Conservation (phyloP, 2,888 invertebrate species). For the Osedax fenrisi region DNA sequence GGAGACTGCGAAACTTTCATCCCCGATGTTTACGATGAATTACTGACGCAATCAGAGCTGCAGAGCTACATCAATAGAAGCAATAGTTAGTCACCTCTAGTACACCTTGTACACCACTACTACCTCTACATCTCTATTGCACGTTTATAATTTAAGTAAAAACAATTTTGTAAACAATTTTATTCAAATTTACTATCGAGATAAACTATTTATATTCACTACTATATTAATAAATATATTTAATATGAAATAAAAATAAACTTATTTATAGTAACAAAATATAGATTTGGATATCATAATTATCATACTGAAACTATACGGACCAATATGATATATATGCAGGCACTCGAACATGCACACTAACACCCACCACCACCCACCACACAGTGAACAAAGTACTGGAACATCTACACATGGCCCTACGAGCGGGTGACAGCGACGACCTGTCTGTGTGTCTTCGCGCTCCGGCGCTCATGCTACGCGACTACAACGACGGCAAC, state of each 20-base stretch:
- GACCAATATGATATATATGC: no score
- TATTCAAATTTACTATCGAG: no score
- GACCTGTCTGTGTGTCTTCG: slow-evolving; percentile 39
- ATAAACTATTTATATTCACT: no score
- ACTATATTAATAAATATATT: no score
- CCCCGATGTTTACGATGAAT: slow-evolving; percentile 62
- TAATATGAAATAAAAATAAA: no score
- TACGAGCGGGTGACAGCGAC: slow-evolving; percentile 38
- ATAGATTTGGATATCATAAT: no score
- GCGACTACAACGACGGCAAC: slow-evolving; percentile 42
- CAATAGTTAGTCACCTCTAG: slow-evolving; percentile 55
- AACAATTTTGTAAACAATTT: no score
- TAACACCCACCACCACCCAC: no score
- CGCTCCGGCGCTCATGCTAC: slow-evolving; percentile 40
- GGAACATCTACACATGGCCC: slow-evolving; percentile 31
- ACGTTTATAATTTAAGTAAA: background rate
- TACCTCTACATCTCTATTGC: background rate
- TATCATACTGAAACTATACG: no score
- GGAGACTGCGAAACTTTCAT: slow-evolving; percentile 50
- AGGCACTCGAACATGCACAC: no score
- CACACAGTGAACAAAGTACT: slow-evolving; percentile 38
- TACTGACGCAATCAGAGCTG: slow-evolving; percentile 62
- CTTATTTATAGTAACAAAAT: no score
- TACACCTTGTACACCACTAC: background rate
- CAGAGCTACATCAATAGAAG: slow-evolving; percentile 61